Conservation (phyloP, 2,888 invertebrate genomes). For the Drosophila paranaensis region DNA sequence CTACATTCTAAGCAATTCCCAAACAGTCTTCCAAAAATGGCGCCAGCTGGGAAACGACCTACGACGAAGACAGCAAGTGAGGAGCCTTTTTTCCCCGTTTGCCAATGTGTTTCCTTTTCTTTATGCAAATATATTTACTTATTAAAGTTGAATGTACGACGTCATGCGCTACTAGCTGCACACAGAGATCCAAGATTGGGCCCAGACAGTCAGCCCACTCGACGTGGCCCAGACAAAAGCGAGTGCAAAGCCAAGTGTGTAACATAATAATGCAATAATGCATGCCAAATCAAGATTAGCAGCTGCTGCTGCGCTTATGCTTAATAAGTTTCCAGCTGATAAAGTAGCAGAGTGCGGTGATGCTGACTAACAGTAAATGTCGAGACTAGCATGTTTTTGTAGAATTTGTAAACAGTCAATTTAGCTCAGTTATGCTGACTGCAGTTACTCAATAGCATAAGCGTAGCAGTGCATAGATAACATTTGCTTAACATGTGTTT, state of each 20-base stretch:
- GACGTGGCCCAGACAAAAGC: conserved; percentile 11
- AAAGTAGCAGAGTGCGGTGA: not conserved
- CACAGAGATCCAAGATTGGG: conserved; percentile 20
- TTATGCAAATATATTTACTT: conserved; percentile 42
- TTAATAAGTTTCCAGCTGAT: not conserved
- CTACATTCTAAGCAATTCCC: not conserved
- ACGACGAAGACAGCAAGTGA: conserved; percentile 45
- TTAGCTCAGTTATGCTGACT: not conserved
- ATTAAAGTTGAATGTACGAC: conserved; percentile 46
- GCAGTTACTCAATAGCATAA: conserved; percentile 3
- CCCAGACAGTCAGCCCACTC: conserved; percentile 5
- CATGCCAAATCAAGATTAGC: conserved; percentile 41
- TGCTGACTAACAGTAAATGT: not conserved
- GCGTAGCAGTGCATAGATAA: conserved; percentile 12
- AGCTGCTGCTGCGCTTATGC: conserved; percentile 12
- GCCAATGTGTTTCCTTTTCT: conserved; percentile 11
- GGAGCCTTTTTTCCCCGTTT: not conserved
- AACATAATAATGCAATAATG: conserved; percentile 29
- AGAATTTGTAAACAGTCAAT: not conserved
- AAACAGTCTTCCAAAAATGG: conserved; percentile 23
- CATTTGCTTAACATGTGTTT: conserved; percentile 6
- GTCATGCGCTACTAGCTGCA: not conserved
- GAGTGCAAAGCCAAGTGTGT: conserved; percentile 47
- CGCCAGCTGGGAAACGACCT: conserved; percentile 44
- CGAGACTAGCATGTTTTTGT: too few relatives aligned